A percentile compares a stretch with the other conserved stretches of the same genome.
phyloP scores from a whole-genome alignment of 2,797 vertebrate genomes.

The Tauraco hartlaubi region DNA sequence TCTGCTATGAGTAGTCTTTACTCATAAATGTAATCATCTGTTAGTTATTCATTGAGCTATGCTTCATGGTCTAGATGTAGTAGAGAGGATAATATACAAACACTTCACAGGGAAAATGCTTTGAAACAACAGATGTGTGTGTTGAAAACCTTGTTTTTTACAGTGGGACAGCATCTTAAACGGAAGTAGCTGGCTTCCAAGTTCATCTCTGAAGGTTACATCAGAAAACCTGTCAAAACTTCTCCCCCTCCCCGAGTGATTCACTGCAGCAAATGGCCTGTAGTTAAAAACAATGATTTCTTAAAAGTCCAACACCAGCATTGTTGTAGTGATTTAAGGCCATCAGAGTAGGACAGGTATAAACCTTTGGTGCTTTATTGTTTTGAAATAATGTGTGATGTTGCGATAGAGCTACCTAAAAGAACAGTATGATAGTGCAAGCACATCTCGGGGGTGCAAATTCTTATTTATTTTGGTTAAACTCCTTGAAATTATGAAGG shows the following conservation, averaged over 20 bases:
- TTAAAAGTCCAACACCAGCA: not conserved
- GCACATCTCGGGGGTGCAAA: not conserved
- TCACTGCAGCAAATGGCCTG: slow-evolving; percentile 1
- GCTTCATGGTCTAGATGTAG: slow-evolving; percentile 73
- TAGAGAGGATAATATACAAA: slow-evolving; percentile 68
- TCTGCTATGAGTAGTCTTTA: slow-evolving; percentile 81
- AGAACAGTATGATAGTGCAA: not conserved
- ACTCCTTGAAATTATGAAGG: not conserved
- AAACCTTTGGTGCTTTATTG: not conserved
- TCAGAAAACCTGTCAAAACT: slow-evolving; percentile 12
- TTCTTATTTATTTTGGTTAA: slow-evolving; percentile 9
- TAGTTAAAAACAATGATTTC: slow-evolving; percentile 23
- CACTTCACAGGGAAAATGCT: slow-evolving; percentile 59
- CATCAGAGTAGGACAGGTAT: not conserved
- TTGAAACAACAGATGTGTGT: slow-evolving; percentile 55
- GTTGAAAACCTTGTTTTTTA: not conserved
- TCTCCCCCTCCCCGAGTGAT: not conserved
- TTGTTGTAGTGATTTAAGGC: slow-evolving; percentile 1
- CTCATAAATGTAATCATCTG: slow-evolving; percentile 85
- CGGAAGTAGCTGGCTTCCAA: not conserved
- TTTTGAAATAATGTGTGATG: not conserved
- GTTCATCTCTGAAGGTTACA: slow-evolving; percentile 49
- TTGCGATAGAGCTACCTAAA: not conserved
- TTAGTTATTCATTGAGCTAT: slow-evolving; percentile 84
- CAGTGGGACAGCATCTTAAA: not conserved